A percentile compares a stretch with the other conserved stretches of the same genome.
These are phyloP conservation scores for Okapia johnstoni DNA, from an alignment of 2,113 vertebrate genomes.

Conservation along the genomic window DNA sequence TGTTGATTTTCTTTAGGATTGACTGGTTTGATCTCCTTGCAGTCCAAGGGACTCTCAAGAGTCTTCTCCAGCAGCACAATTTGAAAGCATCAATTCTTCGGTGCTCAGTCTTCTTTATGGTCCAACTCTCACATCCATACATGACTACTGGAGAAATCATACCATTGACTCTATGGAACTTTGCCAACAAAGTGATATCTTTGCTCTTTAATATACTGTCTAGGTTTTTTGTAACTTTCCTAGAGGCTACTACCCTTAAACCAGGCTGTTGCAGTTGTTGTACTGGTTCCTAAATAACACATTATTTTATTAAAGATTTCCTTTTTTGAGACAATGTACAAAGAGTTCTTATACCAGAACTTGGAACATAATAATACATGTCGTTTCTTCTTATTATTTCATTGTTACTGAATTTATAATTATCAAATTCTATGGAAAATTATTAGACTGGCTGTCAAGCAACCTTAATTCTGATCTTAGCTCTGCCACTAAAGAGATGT, in stretches of 20 bases:
- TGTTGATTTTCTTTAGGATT: background rate
- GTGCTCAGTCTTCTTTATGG: background rate
- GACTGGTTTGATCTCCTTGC: background rate
- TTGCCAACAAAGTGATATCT: background rate
- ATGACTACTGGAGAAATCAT: background rate
- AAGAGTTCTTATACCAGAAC: background rate
- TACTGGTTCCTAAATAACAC: background rate
- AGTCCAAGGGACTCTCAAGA: background rate
- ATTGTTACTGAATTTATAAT: background rate
- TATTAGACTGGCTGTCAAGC: background rate
- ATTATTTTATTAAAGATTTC: background rate
- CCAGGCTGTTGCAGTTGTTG: background rate
- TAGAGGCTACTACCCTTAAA: background rate
- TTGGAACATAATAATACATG: background rate
- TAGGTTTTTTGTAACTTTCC: background rate
- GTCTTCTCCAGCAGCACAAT: background rate
- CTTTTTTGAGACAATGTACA: background rate
- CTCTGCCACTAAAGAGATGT: background rate
- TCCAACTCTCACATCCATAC: background rate
- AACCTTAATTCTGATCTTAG: background rate
- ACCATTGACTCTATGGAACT: background rate
- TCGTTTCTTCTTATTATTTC: background rate
- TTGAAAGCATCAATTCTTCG: background rate
- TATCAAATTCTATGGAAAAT: background rate
- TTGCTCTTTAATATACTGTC: background rate